Conservation (phyloP, 2,888 invertebrate species). For the Tipula helvola region DNA sequence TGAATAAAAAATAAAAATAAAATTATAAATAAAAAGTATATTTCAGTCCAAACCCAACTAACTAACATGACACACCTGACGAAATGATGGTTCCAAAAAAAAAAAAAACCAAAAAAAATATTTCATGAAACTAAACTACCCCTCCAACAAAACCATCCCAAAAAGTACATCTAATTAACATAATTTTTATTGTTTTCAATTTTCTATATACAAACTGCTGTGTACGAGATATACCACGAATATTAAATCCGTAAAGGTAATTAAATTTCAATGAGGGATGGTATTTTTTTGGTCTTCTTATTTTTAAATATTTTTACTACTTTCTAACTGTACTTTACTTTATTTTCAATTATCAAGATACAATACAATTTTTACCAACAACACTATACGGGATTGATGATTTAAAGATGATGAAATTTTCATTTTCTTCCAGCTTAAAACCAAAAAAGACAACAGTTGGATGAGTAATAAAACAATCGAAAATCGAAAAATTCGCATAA, state of each 20-base stretch:
- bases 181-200: not conserved
- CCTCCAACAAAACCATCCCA: not conserved
- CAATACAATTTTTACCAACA: not conserved
- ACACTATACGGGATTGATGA: not conserved
- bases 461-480: not conserved
- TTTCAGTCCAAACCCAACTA: no score
- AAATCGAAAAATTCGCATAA: not conserved
- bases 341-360: not conserved
- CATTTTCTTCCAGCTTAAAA: not conserved
- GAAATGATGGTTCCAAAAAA: not conserved
- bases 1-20: not conserved
- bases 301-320: not conserved
- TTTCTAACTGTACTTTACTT: not conserved
- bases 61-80: not conserved
- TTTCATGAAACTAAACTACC: not conserved
- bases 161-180: not conserved
- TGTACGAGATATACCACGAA: not conserved
- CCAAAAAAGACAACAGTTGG: not conserved
- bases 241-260: not conserved
- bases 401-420: not conserved
- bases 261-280: not conserved
- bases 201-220: not conserved
- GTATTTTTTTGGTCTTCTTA: not conserved
- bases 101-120: not conserved
- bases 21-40: not conserved